Conservation (phyloP, 2,888 invertebrate species). For the Oxycera nigricornis region DNA sequence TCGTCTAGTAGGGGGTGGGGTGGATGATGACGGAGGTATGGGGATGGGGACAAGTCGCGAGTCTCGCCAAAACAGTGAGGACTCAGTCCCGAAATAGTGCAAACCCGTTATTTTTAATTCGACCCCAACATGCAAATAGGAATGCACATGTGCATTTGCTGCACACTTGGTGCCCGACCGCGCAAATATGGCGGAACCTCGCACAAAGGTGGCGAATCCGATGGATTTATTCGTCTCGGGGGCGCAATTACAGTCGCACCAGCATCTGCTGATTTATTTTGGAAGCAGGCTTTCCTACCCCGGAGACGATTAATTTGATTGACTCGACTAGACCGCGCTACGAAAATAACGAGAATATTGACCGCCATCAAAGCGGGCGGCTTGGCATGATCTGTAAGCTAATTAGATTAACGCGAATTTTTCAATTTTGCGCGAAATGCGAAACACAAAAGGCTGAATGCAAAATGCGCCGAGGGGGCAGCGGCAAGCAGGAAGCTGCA, state of each 20-base stretch:
- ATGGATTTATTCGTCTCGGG: no score
- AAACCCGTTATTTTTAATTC: neutral
- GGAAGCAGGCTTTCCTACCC: no score
- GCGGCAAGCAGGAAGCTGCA: no score
- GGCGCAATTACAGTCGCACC: no score
- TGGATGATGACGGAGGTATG: neutral
- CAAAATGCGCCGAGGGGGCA: no score
- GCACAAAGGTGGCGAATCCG: no score
- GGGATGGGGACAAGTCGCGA: neutral
- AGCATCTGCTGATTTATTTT: no score
- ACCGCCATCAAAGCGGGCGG: neutral
- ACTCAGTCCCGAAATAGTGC: neutral
- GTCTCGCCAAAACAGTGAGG: neutral
- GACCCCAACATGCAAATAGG: neutral
- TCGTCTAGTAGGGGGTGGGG: neutral
- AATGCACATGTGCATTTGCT: neutral
- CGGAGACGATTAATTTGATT: neutral
- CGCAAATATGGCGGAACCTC: neutral
- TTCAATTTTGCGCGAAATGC: neutral
- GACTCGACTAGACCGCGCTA: neutral
- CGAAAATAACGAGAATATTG: neutral
- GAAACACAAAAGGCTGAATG: no score
- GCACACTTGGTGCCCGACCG: neutral
- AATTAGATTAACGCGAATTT: neutral
- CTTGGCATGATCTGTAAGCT: conserved; percentile 8